Evolutionary conservation across 2,113 vertebrate species (phyloP).

Genomic region (Hippocampus abdominalis): DNA sequence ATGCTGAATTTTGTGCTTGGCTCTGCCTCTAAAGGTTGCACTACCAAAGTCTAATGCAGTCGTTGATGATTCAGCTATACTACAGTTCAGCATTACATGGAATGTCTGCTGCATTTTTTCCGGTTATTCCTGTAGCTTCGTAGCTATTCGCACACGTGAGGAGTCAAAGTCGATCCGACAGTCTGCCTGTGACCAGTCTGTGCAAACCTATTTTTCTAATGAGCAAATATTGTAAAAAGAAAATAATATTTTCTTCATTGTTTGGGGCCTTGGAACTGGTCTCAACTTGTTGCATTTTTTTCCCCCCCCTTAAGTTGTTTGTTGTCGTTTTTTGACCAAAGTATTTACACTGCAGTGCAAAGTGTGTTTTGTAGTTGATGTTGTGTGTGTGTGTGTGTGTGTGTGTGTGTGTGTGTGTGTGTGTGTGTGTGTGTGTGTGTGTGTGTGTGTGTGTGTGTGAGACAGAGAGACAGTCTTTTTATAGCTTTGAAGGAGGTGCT

Average conservation of each 20-base stretch:
- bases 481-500: background rate
- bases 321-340: constrained; percentile 76
- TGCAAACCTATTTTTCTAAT: constrained; percentile 72
- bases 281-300: constrained; percentile 56
- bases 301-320: constrained; percentile 65
- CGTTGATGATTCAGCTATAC: constrained; percentile 8
- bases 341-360: constrained; percentile 56
- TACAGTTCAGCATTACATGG: constrained; percentile 6
- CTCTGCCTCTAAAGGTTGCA: constrained; percentile 31
- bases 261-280: constrained; percentile 37
- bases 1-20: constrained; percentile 5
- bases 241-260: constrained; percentile 63
- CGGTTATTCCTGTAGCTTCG: background rate
- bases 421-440: constrained; percentile 18
- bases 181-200: constrained; percentile 45
- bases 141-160: background rate
- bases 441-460: constrained; percentile 22
- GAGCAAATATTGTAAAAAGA: constrained; percentile 60
- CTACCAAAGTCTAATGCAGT: constrained; percentile 23
- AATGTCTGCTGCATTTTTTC: background rate
- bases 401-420: constrained; percentile 22
- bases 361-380: constrained; percentile 64
- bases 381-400: constrained; percentile 23
- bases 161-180: constrained; percentile 7
- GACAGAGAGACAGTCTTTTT: background rate